phyloP scores from a whole-genome alignment of 2,797 vertebrate genomes.

The Synaphobranchus kaupii region DNA sequence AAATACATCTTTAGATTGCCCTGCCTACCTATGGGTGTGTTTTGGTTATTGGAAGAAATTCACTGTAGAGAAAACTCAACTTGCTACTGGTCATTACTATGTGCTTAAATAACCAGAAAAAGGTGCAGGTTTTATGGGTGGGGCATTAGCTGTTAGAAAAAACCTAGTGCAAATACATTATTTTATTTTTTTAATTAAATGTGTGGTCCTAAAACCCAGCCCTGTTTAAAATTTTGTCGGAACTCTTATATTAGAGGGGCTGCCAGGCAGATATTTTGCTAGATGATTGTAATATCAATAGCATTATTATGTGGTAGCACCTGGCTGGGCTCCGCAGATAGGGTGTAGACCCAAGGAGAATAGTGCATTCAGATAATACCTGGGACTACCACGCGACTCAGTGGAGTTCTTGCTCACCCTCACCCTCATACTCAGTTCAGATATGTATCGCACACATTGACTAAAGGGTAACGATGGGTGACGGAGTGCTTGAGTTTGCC shows the following conservation, averaged over 20 bases:
- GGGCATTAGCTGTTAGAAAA: background rate
- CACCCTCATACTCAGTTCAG: background rate
- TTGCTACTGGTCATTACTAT: background rate
- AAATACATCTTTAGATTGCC: too few relatives aligned
- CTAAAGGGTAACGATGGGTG: background rate
- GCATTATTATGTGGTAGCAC: conserved; percentile 69
- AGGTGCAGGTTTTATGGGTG: conserved; percentile 55
- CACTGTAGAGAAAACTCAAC: background rate
- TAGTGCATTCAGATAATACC: conserved; percentile 2
- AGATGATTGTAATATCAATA: conserved; percentile 58
- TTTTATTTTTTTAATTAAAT: too few relatives aligned
- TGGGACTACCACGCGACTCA: background rate
- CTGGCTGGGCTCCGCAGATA: conserved; percentile 60
- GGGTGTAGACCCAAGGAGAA: conserved; percentile 52
- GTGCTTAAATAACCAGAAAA: background rate
- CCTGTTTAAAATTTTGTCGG: too few relatives aligned
- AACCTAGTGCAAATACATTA: too few relatives aligned
- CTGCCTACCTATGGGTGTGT: background rate
- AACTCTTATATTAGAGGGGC: too few relatives aligned
- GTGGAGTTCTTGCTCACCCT: background rate
- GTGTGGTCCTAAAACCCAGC: too few relatives aligned
- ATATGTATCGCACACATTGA: background rate
- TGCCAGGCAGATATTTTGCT: background rate
- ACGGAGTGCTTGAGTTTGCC: background rate
- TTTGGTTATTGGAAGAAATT: background rate